These are phyloP conservation scores for Cylas formicarius DNA, from an alignment of 1,140 invertebrate species.

Conservation along the genomic window DNA sequence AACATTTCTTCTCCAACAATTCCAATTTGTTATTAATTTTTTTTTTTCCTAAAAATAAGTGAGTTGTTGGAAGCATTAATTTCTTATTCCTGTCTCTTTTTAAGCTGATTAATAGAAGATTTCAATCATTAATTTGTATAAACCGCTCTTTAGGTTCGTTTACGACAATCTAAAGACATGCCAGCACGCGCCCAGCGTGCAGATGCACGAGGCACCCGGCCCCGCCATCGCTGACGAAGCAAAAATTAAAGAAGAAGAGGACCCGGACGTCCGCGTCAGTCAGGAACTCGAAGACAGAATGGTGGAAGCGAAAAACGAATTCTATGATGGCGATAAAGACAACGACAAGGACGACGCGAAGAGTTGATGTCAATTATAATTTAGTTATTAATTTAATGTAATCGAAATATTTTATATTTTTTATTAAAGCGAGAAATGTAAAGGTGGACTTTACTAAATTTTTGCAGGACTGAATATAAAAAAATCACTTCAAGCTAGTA, in stretches of 20 bases:
- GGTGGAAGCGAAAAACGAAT: slow-evolving; percentile 85
- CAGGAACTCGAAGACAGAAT: slow-evolving; percentile 76
- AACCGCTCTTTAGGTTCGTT: slow-evolving; percentile 49
- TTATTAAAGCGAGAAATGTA: background rate
- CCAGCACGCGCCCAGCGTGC: slow-evolving; percentile 82
- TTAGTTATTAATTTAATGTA: background rate
- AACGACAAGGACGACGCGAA: slow-evolving; percentile 56
- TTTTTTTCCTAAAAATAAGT: too few species aligned
- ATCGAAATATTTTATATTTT: too few species aligned
- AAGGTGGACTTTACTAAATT: too few species aligned
- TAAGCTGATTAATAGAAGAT: too few species aligned
- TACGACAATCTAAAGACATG: slow-evolving; percentile 85
- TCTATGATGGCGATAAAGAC: slow-evolving; percentile 84
- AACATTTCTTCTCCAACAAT: too few species aligned
- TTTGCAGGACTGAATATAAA: too few species aligned
- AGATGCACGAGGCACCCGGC: slow-evolving; percentile 89
- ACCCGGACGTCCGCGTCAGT: slow-evolving; percentile 74
- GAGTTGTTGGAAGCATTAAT: too few species aligned
- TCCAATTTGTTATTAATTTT: too few species aligned
- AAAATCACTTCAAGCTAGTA: too few species aligned
- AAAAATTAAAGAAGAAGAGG: slow-evolving; percentile 64
- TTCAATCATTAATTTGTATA: background rate
- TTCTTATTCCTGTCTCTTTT: too few species aligned
- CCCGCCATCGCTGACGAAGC: slow-evolving; percentile 62
- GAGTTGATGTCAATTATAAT: background rate